Base-by-base conservation (phyloP, 2,113 vertebrate species). In the Pluvianellus socialis region DNA sequence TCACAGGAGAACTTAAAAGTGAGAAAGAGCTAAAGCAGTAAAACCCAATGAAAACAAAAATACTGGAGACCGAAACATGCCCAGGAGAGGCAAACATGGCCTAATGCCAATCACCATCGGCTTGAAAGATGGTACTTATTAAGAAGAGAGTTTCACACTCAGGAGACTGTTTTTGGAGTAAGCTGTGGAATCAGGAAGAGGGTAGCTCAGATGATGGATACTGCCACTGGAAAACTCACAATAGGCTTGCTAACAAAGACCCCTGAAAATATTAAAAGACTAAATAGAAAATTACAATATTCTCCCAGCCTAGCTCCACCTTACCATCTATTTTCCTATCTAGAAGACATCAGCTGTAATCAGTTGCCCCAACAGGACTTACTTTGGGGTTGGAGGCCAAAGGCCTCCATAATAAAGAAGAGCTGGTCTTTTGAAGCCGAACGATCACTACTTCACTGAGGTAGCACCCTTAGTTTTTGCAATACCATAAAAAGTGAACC, bases 21-120 rank as follows among this genome's bases (percentile, higher is more conserved):
- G 86, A 97, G 91, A 93, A 88, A 95, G 93, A 88, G 42, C 62
- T 86, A 95, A 95, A 97, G 81, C 74, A 68, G 76, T 85, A 92
- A 96, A 97, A 97, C 92, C 91, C 94, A 97, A 90, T 92, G 94
- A 98, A 97, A 97, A 96, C 81, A 97, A 97, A 97, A 97, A 93
- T 70, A 96, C 20, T 91, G 17, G 82, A 94, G 80, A 85, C 24
- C 85, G 61, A 94, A 96, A 93, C 44, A 65, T 87, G 85, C 85
- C 75, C 85, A 95, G 66, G 76, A 96, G 90, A 95, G 79, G 70
- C 40, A 65, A 42, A 56, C 2, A 5, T 95, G 94, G 93, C 94
- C 62, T 47, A 56, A 76, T 32, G 97, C 96, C 94, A 95, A 47
- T 80, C 45, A 42, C 72, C 62, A 73, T 32, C 65, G 90, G 76